Percentiles rank a stretch among this genome's conserved stretches.
Evolutionary conservation across 1,140 invertebrate species (phyloP).

Genomic region (Hycleus phaleratus): DNA sequence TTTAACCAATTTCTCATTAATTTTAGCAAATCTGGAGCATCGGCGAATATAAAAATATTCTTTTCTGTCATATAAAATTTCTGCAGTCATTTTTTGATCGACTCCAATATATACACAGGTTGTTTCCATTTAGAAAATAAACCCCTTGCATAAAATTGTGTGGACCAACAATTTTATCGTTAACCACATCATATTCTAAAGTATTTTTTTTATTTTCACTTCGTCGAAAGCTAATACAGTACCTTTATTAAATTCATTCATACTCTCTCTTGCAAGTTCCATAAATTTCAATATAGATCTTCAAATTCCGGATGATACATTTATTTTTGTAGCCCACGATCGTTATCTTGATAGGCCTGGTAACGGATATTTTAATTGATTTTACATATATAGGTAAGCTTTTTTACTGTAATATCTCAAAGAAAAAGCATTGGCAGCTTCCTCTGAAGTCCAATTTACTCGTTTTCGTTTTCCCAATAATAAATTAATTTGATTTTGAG

Average conservation of each 20-base stretch:
- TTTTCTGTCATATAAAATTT: neutral
- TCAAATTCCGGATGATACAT: slow-evolving; percentile 17
- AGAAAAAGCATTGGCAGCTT: slow-evolving; percentile 15
- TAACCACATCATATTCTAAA: slow-evolving; percentile 35
- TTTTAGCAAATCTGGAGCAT: slow-evolving; percentile 21
- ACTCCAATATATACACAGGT: slow-evolving; percentile 34
- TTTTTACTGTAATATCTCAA: slow-evolving; percentile 20
- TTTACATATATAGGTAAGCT: slow-evolving; percentile 13
- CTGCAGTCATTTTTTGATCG: slow-evolving; percentile 32
- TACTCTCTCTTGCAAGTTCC: slow-evolving; percentile 13
- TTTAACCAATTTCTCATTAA: slow-evolving; percentile 22
- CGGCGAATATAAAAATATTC: slow-evolving; percentile 22
- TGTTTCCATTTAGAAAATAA: slow-evolving; percentile 39
- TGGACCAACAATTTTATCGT: slow-evolving; percentile 38
- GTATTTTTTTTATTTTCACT: slow-evolving; percentile 30
- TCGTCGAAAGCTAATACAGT: slow-evolving; percentile 33
- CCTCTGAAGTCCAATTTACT: slow-evolving; percentile 3
- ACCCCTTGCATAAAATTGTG: slow-evolving; percentile 35
- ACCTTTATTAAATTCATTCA: slow-evolving; percentile 21
- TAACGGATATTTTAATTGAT: slow-evolving; percentile 19
- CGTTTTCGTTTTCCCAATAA: neutral
- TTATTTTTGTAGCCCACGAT: slow-evolving; percentile 19
- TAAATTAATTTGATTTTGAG: slow-evolving; percentile 5
- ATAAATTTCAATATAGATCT: slow-evolving; percentile 18
- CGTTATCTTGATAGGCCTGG: slow-evolving; percentile 15